Percentiles rank a stretch among this genome's conserved stretches.
Conservation (phyloP, 2,888 invertebrate species). For the Amphipyra berbera region DNA sequence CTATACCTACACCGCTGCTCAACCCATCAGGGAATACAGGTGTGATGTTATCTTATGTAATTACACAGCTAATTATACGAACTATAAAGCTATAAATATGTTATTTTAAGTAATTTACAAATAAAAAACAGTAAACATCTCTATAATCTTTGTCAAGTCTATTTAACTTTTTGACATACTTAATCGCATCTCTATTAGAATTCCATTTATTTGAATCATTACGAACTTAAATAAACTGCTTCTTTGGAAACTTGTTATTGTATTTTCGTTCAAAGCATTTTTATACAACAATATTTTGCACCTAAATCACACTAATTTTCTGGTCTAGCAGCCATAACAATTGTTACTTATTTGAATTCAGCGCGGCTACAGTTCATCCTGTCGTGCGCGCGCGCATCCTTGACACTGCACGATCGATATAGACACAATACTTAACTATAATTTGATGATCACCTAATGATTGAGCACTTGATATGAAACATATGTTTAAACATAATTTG, state of each 20-base stretch:
- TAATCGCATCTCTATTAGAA: no score
- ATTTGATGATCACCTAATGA: slow-evolving; percentile 15
- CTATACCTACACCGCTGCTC: no score
- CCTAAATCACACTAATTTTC: slow-evolving; percentile 32
- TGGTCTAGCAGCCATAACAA: slow-evolving; percentile 27
- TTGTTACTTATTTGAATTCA: slow-evolving; percentile 33
- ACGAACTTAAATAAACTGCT: no score
- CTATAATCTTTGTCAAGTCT: no score
- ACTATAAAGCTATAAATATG: no score
- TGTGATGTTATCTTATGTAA: no score
- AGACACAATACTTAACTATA: slow-evolving; percentile 1
- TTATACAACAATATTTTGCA: not conserved
- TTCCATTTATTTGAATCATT: not conserved
- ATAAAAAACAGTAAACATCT: no score
- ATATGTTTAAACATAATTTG: not conserved
- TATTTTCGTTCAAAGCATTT: not conserved
- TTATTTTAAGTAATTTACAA: no score
- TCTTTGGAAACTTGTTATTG: no score
- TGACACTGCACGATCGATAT: slow-evolving; percentile 51
- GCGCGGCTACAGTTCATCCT: slow-evolving; percentile 24
- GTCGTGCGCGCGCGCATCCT: slow-evolving; percentile 59
- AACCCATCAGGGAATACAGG: no score
- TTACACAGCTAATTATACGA: no score
- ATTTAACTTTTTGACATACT: no score
- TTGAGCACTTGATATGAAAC: not conserved